These are phyloP conservation scores for Channa argus DNA, from an alignment of 2,113 vertebrate genomes.

Conservation along the genomic window DNA sequence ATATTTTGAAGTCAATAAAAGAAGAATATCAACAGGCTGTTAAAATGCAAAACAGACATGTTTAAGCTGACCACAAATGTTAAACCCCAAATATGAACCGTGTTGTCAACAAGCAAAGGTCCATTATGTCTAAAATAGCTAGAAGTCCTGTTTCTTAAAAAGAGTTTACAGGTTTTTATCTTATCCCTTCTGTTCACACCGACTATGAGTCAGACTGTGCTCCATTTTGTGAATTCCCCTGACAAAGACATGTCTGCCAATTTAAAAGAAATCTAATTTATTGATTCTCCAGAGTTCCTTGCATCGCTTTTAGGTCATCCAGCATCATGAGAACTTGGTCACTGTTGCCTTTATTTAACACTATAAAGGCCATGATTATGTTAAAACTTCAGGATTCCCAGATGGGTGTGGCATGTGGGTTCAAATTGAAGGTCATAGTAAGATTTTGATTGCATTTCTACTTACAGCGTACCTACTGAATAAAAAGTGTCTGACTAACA, in stretches of 20 bases:
- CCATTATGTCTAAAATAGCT: too few species aligned
- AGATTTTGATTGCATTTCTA: not conserved
- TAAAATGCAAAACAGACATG: too few species aligned
- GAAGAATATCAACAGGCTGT: conserved; percentile 3
- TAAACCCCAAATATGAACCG: too few species aligned
- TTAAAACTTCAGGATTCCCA: not conserved
- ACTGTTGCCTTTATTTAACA: not conserved
- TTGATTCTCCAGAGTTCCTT: not conserved
- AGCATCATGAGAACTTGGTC: not conserved
- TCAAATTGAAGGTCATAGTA: not conserved
- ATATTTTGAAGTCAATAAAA: not conserved
- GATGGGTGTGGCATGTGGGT: not conserved
- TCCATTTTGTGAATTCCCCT: not conserved
- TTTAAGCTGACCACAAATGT: not conserved
- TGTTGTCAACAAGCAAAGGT: not conserved
- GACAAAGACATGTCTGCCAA: not conserved
- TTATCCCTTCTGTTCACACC: not conserved
- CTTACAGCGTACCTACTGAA: too few species aligned
- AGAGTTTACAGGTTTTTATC: not conserved
- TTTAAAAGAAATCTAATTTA: not conserved
- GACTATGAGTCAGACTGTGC: not conserved
- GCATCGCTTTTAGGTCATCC: not conserved
- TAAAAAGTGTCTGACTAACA: too few species aligned
- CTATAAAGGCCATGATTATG: not conserved
- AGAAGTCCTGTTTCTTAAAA: not conserved